Evolutionary conservation across 2,888 invertebrate genomes (phyloP), one percentile per base, ranked within the genome.

Genomic region (Bhutanitis thaidina): DNA sequence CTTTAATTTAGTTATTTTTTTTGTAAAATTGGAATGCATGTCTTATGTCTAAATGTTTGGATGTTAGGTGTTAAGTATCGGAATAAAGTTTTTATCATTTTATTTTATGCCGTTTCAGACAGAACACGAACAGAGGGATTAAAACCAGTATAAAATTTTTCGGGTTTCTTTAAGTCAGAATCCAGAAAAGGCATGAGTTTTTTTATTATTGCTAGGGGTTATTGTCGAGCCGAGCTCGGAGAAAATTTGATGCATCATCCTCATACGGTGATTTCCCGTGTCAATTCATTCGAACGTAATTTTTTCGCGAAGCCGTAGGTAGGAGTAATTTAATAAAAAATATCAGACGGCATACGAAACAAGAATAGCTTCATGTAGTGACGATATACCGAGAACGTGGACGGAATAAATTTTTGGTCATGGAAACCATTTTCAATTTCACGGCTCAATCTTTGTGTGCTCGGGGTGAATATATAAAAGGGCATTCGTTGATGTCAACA

Each of bases 391-490:
- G 69, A 59, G 69, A 66, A 79, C 86, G 84, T 84, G 86, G 58
- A 69, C 64, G 57, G 85, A 86, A 88, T 88, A 87, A 71, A 81
- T 80, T 87, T 83, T 84, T 82, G 84, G 80, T 80, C 81, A 86
- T 85, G 80, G 84, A 80, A 86, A 84, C 80, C 80, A 86, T 86
- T 87, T 88, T 86, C 87, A 87, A 87, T 88, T 88, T 86, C 81
- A 88, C 80, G 81, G 82, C 84, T 87, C 87, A 88, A 87, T 88
- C 86, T 86, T 85, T 87, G 82, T 84, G 77, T 82, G 84, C 78
- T 80, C 80, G 82, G 82, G 80, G 83, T 82, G 85, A 85, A 88
- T 88, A 85, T 85, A 80, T 86, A 84, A 85, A 84, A 80, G 78
- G 83, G 80, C 82, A 84, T 82, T 82, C 81, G 81, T 86, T 82